These are phyloP conservation scores for Steinernema feltiae DNA, from an alignment of 1,140 invertebrate genomes.

Conservation along the genomic window DNA sequence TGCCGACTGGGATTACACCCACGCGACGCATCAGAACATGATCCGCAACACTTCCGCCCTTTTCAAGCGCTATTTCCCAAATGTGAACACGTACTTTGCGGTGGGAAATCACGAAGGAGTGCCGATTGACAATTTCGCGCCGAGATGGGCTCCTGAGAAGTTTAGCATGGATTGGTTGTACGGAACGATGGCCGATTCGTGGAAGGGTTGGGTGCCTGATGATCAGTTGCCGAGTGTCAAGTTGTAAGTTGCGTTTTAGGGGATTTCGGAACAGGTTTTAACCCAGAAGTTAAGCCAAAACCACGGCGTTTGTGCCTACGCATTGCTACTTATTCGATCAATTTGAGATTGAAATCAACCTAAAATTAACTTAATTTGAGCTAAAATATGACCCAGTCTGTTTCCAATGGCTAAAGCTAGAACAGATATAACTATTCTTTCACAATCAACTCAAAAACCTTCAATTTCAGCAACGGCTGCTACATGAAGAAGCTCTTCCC, in stretches of 20 bases:
- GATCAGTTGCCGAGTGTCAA: conserved; percentile 32
- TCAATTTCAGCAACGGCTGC: conserved; percentile 58
- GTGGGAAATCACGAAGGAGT: conserved; percentile 48
- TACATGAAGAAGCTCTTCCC: conserved; percentile 57
- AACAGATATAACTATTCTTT: no score
- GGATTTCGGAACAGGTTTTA: no score
- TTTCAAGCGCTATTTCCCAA: conserved; percentile 40
- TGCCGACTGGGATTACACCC: conserved; percentile 42
- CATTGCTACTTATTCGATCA: no score
- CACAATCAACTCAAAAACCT: background rate
- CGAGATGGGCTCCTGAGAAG: conserved; percentile 41
- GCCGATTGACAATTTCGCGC: conserved; percentile 41
- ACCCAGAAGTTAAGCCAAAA: background rate
- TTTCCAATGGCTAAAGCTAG: no score
- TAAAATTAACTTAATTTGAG: no score
- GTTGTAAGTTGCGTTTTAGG: conserved; percentile 21
- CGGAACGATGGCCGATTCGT: conserved; percentile 38
- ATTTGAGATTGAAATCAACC: no score
- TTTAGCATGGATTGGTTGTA: conserved; percentile 49
- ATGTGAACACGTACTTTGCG: conserved; percentile 37
- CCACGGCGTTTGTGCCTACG: background rate
- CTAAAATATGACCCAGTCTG: no score
- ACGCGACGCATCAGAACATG: conserved; percentile 24
- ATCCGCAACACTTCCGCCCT: conserved; percentile 37
- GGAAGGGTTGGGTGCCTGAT: conserved; percentile 39